Evolutionary conservation across 2,113 vertebrate genomes (phyloP), one percentile per base, ranked within the genome.

Genomic region (Nettapus auritus): DNA sequence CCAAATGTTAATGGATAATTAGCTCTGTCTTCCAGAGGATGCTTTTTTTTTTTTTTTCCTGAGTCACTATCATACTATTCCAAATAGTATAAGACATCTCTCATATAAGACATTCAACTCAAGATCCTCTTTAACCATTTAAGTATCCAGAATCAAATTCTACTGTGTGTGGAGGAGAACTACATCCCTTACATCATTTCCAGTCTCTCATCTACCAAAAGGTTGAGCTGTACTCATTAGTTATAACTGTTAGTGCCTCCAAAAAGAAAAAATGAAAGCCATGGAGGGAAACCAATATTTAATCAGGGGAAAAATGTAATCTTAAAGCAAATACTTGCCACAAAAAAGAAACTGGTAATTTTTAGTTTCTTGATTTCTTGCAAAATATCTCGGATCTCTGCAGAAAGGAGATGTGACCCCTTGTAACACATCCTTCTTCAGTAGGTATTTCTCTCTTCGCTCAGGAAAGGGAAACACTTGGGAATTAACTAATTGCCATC

Each of bases 1-100:
- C 86, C 89, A 96, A 94, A 85, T 82, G 46, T 82, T 90, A 96
- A 94, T 84, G 75, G 92, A 94, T 96, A 87, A 97, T 97, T 95
- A 97, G 75, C 42, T 89, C 87, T 86, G 81, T 83, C 73, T 96
- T 95, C 90, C 92, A 95, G 80, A 92, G 88, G 59, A 50, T 8
- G 26, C 44, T 83, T 88, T 95, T 33, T 12, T 33, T 12, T 76
- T 34, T 81, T 76, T 36, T 40, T 6, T 12, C 90, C 85, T 82
- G 66, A 93, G 50, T 95, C 88, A 88, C 81, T 86, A 64, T 73
- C 28, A 31, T 52, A 13, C 55, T 88, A 70, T 86, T 96, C 86
- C 78, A 94, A 82, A 88, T 19, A 67, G n/a, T n/a, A n/a, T n/a
- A n/a, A n/a, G n/a, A n/a, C n/a, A n/a, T n/a, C n/a, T 53, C 34